Evolutionary conservation across 2,797 vertebrate genomes (phyloP).

Genomic region (Sebastes variabilis): DNA sequence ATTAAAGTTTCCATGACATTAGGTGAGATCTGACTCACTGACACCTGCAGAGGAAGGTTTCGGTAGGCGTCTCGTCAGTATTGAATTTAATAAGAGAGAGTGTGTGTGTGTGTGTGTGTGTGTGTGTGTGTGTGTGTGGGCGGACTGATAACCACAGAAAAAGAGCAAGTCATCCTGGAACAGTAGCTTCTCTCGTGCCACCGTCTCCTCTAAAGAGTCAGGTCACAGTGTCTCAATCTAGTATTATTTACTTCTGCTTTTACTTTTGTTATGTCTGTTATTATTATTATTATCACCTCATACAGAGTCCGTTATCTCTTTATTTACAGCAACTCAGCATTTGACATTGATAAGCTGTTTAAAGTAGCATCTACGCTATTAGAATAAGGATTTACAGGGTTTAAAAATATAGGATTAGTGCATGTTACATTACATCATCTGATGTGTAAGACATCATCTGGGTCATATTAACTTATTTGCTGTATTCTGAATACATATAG

Average conservation of each 20-base stretch:
- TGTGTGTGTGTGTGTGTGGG: not conserved
- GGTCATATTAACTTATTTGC: not conserved
- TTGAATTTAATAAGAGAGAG: not conserved
- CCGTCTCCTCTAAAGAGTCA: not conserved
- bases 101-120: not conserved
- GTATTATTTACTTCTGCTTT: not conserved
- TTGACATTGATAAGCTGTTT: not conserved
- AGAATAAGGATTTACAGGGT: not conserved
- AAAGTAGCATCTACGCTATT: not conserved
- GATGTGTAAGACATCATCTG: not conserved
- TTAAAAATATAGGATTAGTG: not conserved
- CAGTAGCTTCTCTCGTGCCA: not conserved
- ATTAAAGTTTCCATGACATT: not conserved
- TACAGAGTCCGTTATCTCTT: not conserved
- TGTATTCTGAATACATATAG: not conserved
- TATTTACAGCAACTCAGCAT: not conserved
- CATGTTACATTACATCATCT: not conserved
- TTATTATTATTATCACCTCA: not conserved
- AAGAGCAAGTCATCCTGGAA: constrained; percentile 53
- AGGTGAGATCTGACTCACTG: not conserved
- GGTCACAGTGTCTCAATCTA: not conserved
- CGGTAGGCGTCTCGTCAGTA: not conserved
- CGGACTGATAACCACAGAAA: constrained; percentile 17
- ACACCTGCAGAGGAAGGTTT: not conserved
- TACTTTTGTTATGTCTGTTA: not conserved